These are phyloP conservation scores for Pampusana beccarii DNA, from an alignment of 2,113 vertebrate genomes.

Conservation along the genomic window DNA sequence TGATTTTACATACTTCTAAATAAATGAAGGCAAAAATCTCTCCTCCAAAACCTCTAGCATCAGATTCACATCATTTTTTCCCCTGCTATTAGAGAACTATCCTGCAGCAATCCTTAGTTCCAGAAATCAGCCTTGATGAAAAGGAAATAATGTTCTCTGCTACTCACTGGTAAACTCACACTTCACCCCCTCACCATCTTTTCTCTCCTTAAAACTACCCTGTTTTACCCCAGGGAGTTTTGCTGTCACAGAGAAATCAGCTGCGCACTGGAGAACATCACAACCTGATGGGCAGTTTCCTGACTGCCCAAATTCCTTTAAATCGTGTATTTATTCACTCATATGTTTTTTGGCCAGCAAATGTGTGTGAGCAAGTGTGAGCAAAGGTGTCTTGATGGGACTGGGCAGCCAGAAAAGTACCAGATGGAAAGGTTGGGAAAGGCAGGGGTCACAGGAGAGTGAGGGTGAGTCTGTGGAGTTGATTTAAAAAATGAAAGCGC, in stretches of 20 bases:
- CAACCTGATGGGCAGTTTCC: background rate
- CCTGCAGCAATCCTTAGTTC: background rate
- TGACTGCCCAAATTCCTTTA: background rate
- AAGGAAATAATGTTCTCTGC: background rate
- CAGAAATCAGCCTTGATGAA: background rate
- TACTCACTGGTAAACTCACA: background rate
- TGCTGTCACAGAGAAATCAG: background rate
- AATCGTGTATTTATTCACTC: slow-evolving; percentile 4
- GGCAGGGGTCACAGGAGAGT: background rate
- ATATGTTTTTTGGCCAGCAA: background rate
- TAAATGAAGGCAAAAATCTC: background rate
- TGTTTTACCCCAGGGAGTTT: background rate
- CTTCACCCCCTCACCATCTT: background rate
- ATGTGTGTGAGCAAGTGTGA: background rate
- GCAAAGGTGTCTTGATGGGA: background rate
- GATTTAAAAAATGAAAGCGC: background rate
- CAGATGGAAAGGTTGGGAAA: background rate
- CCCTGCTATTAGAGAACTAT: background rate
- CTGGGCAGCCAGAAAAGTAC: slow-evolving; percentile 6
- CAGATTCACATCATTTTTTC: background rate
- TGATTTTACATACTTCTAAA: background rate
- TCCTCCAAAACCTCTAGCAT: background rate
- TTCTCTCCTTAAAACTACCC: background rate
- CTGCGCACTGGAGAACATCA: background rate
- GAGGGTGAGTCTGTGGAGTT: background rate